Conservation (phyloP, 2,888 invertebrate genomes). For the Polyommatus iphigenia region DNA sequence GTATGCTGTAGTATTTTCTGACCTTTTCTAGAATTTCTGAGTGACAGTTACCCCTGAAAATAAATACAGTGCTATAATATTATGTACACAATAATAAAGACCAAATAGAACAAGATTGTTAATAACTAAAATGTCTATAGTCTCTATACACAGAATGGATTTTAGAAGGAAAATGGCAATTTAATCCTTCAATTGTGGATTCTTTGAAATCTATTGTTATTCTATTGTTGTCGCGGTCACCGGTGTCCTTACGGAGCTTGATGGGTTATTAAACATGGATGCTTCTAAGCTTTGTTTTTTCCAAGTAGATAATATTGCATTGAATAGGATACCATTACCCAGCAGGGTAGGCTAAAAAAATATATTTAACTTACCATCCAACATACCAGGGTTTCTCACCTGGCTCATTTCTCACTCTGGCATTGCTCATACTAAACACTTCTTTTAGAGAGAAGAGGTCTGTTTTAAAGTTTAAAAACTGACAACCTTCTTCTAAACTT, state of each 20-base stretch:
- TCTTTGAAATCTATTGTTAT: too few species aligned
- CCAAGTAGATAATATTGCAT: background rate
- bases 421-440: slow-evolving; percentile 87
- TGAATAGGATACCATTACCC: too few species aligned
- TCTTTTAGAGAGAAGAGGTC: slow-evolving; percentile 87
- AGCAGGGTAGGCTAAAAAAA: background rate
- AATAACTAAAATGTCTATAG: too few species aligned
- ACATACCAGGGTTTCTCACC: slow-evolving; percentile 91
- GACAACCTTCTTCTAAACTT: slow-evolving; percentile 89
- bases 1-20: slow-evolving; percentile 87
- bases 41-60: slow-evolving; percentile 90
- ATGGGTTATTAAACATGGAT: background rate
- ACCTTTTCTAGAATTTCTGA: slow-evolving; percentile 87
- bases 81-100: background rate
- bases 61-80: background rate
- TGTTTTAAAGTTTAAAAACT: slow-evolving; percentile 92
- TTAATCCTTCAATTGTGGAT: background rate
- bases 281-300: background rate
- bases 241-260: too few species aligned
- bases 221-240: too few species aligned
- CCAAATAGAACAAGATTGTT: too few species aligned
- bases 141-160: too few species aligned
- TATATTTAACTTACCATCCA: slow-evolving; percentile 85
- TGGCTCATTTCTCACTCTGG: slow-evolving; percentile 81
- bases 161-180: too few species aligned